These are phyloP conservation scores for Thalassophryne amazonica DNA, from an alignment of 2,797 vertebrate species.

Conservation along the genomic window DNA sequence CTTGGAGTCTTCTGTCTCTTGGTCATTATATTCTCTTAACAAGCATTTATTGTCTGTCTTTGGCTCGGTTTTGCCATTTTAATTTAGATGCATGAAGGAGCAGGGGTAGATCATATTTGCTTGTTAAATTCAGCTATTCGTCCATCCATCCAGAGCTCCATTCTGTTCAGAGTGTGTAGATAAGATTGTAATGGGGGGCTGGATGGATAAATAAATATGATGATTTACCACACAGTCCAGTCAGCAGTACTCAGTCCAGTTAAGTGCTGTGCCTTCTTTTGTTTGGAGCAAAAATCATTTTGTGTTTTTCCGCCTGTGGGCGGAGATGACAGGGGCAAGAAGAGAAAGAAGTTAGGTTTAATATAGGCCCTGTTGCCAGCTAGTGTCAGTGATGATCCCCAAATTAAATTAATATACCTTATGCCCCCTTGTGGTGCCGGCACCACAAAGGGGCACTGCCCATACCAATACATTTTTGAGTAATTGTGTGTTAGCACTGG, in stretches of 20 bases:
- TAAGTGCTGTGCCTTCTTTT: conserved; percentile 42
- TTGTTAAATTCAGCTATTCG: conserved; percentile 22
- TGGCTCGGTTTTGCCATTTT: conserved; percentile 9
- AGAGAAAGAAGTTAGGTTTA: too few species aligned
- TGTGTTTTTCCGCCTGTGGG: too few species aligned
- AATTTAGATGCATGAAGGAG: conserved; percentile 26
- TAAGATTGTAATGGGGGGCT: conserved; percentile 31
- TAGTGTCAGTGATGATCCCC: too few species aligned
- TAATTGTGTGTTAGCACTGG: too few species aligned
- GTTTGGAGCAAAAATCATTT: conserved; percentile 4
- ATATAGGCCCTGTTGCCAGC: too few species aligned
- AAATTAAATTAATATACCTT: too few species aligned
- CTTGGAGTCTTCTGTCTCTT: too few species aligned
- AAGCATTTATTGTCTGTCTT: conserved; percentile 4
- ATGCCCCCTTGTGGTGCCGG: too few species aligned
- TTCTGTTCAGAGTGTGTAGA: conserved; percentile 19
- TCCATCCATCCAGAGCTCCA: neutral
- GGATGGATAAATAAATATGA: conserved; percentile 50
- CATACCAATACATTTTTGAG: too few species aligned
- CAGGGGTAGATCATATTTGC: conserved; percentile 19
- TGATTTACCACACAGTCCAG: conserved; percentile 25
- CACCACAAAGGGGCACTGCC: too few species aligned
- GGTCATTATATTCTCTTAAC: too few species aligned
- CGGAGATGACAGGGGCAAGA: too few species aligned
- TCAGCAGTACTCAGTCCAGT: conserved; percentile 46